phyloP scores from a whole-genome alignment of 2,797 vertebrate genomes.

The Carduelis carduelis region DNA sequence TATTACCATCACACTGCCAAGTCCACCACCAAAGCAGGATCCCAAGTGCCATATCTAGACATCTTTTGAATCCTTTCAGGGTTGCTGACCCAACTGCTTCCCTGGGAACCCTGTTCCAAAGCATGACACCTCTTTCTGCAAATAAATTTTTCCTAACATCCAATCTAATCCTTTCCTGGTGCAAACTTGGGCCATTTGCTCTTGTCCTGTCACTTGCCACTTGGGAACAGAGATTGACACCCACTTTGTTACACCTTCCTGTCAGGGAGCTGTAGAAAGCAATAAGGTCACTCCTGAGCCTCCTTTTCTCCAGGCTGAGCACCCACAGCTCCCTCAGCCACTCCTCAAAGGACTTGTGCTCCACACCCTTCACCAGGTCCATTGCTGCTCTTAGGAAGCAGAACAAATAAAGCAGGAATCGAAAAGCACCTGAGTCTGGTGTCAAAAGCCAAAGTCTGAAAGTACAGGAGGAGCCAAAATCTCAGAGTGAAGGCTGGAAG shows the following conservation, averaged over 20 bases:
- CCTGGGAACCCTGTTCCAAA: neutral
- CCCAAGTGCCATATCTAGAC: neutral
- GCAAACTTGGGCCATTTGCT: neutral
- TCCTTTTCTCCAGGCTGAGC: neutral
- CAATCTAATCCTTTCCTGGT: neutral
- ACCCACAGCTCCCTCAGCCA: neutral
- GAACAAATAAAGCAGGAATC: neutral
- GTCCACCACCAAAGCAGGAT: neutral
- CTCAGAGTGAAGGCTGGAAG: neutral
- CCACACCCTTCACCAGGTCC: neutral
- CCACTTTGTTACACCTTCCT: neutral
- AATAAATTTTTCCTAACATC: neutral
- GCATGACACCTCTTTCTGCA: no score
- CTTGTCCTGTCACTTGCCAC: neutral
- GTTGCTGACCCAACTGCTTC: neutral
- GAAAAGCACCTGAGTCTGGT: neutral
- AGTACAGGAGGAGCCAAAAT: neutral
- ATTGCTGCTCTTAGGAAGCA: neutral
- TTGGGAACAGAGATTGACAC: neutral
- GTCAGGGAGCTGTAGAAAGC: neutral
- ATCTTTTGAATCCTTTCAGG: neutral
- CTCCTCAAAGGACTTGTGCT: neutral
- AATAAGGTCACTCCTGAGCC: neutral
- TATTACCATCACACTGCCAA: neutral
- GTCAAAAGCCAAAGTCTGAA: neutral